Evolutionary conservation across 2,797 vertebrate genomes (phyloP).

Genomic region (Acrocephalus scirpaceus): DNA sequence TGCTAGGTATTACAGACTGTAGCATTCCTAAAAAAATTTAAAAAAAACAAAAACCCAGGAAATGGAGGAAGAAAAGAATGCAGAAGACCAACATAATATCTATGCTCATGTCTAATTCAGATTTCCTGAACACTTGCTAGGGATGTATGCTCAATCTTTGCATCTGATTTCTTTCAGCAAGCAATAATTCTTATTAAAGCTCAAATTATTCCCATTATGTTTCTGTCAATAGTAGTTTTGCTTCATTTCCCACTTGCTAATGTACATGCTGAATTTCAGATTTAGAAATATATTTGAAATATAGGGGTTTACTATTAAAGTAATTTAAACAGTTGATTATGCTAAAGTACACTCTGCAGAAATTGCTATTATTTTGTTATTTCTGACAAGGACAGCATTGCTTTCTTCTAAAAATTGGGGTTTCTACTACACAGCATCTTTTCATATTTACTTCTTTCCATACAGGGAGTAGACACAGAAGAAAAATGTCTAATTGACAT

Average conservation of each 20-base stretch:
- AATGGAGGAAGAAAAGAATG: not conserved
- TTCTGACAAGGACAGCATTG: not conserved
- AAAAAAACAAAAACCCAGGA: not conserved
- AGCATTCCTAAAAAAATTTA: not conserved
- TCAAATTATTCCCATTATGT: not conserved
- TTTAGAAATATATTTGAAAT: not conserved
- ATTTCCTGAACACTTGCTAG: not conserved
- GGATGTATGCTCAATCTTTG: not conserved
- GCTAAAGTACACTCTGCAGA: not conserved
- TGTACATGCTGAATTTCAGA: not conserved
- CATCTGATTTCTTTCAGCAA: not conserved
- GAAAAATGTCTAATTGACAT: constrained; percentile 83
- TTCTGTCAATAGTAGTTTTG: not conserved
- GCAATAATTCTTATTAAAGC: not conserved
- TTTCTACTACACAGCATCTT: not conserved
- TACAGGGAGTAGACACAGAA: constrained; percentile 76
- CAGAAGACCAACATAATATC: not conserved
- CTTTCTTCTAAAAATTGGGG: not conserved
- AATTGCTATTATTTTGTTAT: not conserved
- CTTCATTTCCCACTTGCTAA: not conserved
- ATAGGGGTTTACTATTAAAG: not conserved
- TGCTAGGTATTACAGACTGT: not conserved
- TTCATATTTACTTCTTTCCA: constrained; percentile 3
- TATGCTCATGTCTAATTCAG: not conserved
- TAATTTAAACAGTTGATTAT: not conserved